These are phyloP conservation scores for Gymnopithys bicolor DNA, from an alignment of 2,797 vertebrate species.

Conservation along the genomic window DNA sequence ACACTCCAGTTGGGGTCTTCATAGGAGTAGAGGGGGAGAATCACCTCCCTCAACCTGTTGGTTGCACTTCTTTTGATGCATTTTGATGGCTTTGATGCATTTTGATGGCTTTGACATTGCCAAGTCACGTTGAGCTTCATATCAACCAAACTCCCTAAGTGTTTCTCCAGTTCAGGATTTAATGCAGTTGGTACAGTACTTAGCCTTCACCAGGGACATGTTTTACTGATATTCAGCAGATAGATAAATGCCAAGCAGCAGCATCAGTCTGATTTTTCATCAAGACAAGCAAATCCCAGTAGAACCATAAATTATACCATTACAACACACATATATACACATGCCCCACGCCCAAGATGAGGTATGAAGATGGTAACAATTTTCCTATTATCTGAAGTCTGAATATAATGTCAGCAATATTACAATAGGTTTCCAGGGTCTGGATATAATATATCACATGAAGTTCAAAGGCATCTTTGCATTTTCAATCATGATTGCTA, in stretches of 20 bases:
- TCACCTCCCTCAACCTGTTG: not conserved
- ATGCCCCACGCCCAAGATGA: not conserved
- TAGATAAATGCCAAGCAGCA: slow-evolving; percentile 24
- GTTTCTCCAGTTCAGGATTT: not conserved
- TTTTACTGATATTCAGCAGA: slow-evolving; percentile 7
- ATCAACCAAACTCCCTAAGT: not conserved
- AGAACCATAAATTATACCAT: not conserved
- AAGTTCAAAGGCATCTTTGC: slow-evolving; percentile 51
- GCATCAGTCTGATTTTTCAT: slow-evolving; percentile 1
- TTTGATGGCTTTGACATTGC: not conserved
- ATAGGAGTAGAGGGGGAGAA: not conserved
- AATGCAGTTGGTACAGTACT: not conserved
- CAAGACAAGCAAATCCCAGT: not conserved
- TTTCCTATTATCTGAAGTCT: slow-evolving; percentile 55
- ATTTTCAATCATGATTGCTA: not conserved
- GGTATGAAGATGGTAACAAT: slow-evolving; percentile 37
- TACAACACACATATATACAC: not conserved
- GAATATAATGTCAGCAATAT: slow-evolving; percentile 20
- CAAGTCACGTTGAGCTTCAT: not conserved
- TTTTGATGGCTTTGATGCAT: not conserved
- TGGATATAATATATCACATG: slow-evolving; percentile 58
- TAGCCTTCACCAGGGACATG: not conserved
- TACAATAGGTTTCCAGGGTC: slow-evolving; percentile 23
- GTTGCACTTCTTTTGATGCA: not conserved
- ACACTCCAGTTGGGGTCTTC: not conserved